phyloP scores from a whole-genome alignment of 2,888 invertebrate species.

The Merodon equestris region DNA sequence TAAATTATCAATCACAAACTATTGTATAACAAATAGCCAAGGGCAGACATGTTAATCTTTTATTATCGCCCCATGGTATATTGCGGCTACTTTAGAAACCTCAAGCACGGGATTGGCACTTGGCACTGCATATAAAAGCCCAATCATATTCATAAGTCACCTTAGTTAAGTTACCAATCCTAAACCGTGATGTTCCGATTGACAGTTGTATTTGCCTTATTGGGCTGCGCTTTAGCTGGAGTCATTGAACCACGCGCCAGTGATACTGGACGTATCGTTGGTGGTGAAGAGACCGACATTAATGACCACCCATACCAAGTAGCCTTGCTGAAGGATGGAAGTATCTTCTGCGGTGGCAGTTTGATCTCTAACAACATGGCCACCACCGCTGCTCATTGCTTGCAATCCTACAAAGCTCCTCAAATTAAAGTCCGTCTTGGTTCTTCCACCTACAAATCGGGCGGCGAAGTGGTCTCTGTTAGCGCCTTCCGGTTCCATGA shows the following conservation, averaged over 20 bases:
- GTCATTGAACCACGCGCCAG: slow-evolving; percentile 52
- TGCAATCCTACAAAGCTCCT: slow-evolving; percentile 61
- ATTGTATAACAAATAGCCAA: no score
- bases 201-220: slow-evolving; percentile 59
- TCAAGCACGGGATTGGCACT: no score
- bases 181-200: slow-evolving; percentile 63
- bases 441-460: slow-evolving; percentile 73
- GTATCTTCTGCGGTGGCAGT: slow-evolving; percentile 80
- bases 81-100: no score
- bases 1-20: no score
- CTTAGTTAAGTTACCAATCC: no score
- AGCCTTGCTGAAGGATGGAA: slow-evolving; percentile 75
- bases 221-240: slow-evolving; percentile 68
- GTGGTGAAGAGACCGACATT: slow-evolving; percentile 77
- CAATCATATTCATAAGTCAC: no score
- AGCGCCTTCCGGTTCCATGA: slow-evolving; percentile 73
- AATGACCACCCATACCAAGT: slow-evolving; percentile 79
- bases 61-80: no score
- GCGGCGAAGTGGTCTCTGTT: slow-evolving; percentile 76
- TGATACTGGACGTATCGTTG: slow-evolving; percentile 77
- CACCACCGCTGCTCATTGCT: slow-evolving; percentile 79
- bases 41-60: no score
- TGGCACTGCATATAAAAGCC: no score
- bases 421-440: slow-evolving; percentile 75
- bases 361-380: slow-evolving; percentile 71